Evolutionary conservation across 2,888 invertebrate species (phyloP).

Genomic region (Drosophila recens): DNA sequence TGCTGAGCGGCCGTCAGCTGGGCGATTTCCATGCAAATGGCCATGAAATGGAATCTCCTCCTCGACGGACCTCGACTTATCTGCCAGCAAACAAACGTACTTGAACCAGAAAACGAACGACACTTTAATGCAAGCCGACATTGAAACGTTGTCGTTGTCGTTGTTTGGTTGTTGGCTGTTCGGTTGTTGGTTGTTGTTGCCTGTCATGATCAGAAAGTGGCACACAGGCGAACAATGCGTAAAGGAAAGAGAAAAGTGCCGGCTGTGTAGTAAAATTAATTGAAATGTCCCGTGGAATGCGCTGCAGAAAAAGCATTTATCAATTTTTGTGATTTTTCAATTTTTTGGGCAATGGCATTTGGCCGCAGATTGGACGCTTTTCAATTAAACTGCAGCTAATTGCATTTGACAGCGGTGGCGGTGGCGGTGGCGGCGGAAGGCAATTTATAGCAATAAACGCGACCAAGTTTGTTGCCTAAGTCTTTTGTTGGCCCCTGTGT

Average conservation of each 20-base stretch:
- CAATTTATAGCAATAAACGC: conserved; percentile 50
- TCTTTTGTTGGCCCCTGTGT: conserved; percentile 62
- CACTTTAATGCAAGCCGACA: conserved; percentile 83
- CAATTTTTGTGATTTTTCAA: conserved; percentile 39
- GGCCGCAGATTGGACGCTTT: conserved; percentile 43
- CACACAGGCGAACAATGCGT: conserved; percentile 64
- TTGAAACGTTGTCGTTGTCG: conserved; percentile 71
- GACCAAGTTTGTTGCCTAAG: conserved; percentile 71
- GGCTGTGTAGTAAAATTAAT: conserved; percentile 63
- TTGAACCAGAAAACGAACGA: conserved; percentile 83
- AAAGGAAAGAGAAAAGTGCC: conserved; percentile 63
- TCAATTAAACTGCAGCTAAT: conserved; percentile 76
- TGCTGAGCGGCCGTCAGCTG: conserved; percentile 45
- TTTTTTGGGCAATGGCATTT: conserved; percentile 72
- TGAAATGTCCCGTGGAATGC: conserved; percentile 63
- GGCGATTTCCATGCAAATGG: conserved; percentile 83
- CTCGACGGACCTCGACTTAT: conserved; percentile 56
- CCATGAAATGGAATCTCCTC: conserved; percentile 82
- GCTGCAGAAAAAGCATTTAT: conserved; percentile 50
- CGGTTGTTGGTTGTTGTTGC: conserved; percentile 37
- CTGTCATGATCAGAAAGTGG: conserved; percentile 62
- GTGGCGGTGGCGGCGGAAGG: conserved; percentile 38
- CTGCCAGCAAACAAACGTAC: conserved; percentile 78
- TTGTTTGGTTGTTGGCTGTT: conserved; percentile 27
- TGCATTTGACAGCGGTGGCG: conserved; percentile 72